Conservation (phyloP, 2,888 invertebrate species). For the Agrotis segetum region DNA sequence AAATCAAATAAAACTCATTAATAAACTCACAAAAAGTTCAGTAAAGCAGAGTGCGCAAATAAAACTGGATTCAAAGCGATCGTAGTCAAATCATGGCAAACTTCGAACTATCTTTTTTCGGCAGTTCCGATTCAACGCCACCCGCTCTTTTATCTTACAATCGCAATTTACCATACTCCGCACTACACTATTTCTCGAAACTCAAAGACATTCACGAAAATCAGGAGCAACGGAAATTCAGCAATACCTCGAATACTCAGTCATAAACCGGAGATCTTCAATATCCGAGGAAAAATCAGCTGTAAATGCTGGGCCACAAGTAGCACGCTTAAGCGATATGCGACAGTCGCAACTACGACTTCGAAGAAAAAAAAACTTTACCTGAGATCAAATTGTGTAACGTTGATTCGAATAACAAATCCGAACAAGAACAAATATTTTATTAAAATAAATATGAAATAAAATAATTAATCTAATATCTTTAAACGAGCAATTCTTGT, state of each 20-base stretch:
- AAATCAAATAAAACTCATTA: constrained; percentile 21
- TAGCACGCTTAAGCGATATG: not conserved
- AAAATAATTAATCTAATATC: too few species aligned
- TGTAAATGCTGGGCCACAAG: constrained; percentile 17
- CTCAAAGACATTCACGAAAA: constrained; percentile 48
- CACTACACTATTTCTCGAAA: constrained; percentile 38
- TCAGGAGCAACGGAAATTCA: constrained; percentile 47
- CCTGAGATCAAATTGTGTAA: too few species aligned
- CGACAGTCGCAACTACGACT: too few species aligned
- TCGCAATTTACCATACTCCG: constrained; percentile 49
- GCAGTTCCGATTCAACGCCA: constrained; percentile 26
- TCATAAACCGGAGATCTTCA: constrained; percentile 61
- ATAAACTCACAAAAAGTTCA: not conserved
- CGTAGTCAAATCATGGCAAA: constrained; percentile 33
- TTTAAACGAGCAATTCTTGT: too few species aligned
- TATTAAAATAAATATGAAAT: too few species aligned
- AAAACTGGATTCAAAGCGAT: constrained; percentile 17
- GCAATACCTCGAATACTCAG: constrained; percentile 41
- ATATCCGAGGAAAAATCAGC: constrained; percentile 63
- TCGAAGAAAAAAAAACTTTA: too few species aligned
- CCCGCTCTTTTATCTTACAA: constrained; percentile 44
- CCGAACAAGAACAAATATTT: too few species aligned
- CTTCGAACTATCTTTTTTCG: constrained; percentile 37
- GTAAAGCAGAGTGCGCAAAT: not conserved
- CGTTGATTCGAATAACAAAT: too few species aligned